A percentile compares a stretch with the other conserved stretches of the same genome.
Conservation (phyloP, 2,113 vertebrate genomes). For the Petroica traversi region DNA sequence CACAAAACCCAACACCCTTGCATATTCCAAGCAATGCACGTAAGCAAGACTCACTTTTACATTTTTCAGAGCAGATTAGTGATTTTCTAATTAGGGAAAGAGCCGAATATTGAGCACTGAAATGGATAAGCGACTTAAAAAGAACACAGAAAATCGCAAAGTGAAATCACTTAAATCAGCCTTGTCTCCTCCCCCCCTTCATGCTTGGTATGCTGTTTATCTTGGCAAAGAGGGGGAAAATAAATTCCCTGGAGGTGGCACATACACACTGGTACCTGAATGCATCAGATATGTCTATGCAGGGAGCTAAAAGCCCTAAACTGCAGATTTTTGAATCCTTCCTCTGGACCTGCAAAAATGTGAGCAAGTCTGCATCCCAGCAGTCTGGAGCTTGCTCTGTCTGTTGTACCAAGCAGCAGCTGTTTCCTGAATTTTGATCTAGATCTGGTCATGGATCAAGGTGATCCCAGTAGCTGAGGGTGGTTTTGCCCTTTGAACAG, state of each 20-base stretch:
- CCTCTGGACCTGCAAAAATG: background rate
- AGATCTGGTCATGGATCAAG: background rate
- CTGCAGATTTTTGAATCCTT: background rate
- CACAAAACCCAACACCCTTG: background rate
- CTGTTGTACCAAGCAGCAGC: fast-evolving
- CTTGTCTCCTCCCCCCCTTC: constrained; percentile 35
- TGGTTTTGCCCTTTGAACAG: background rate
- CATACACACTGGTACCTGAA: background rate
- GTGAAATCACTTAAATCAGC: constrained; percentile 68
- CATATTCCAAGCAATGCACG: constrained; percentile 51
- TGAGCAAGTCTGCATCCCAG: background rate
- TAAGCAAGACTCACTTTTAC: constrained; percentile 63
- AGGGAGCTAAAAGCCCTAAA: background rate
- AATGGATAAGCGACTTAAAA: constrained; percentile 71
- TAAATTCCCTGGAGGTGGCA: constrained; percentile 53
- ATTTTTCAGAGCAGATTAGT: constrained; percentile 69
- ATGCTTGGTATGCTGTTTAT: constrained; percentile 56
- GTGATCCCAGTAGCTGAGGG: background rate
- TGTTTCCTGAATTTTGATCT: background rate
- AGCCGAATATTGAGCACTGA: constrained; percentile 65
- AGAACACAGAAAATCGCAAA: constrained; percentile 58
- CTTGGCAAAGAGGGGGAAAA: constrained; percentile 43
- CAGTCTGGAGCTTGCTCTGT: background rate
- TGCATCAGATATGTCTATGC: background rate
- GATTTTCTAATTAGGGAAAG: constrained; percentile 71